Base-by-base conservation (phyloP, 2,113 vertebrate species). In the Poecile atricapillus region DNA sequence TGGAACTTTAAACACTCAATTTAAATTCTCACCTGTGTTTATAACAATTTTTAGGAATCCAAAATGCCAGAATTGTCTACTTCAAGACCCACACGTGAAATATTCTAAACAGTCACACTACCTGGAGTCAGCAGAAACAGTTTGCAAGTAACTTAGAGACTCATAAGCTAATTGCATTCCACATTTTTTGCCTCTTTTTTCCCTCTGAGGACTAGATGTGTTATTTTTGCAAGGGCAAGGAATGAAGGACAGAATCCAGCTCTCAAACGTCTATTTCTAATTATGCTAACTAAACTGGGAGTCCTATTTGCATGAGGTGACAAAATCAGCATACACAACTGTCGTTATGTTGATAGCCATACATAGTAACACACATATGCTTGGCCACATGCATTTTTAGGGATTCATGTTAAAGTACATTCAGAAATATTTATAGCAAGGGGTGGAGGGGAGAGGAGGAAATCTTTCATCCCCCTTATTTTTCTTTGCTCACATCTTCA, bases 301-400 rank as follows among this genome's bases (percentile, higher is more conserved):
- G 84, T 46, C 86, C 90, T 93, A 75, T 93, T 95, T 93, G 84
- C 82, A 91, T 85, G 49, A 93, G 78, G 90, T 19, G 85, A 95
- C 78, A 92, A 96, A 96, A 90, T 82, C 82, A 67, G 69, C 58
- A 70, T 71, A 85, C 67, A 85, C 92, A 91, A 52, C 90, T 90
- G 79, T 93, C 65, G 2, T 80, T 81, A 24, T 77, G 49, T 83
- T 86, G 83, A 81, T 64, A 94, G 56, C 65, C 82, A 82, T 64
- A 82, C 64, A 89, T 78, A 89, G 86, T 91, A 94, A 86, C 68
- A 91, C 67, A 70, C 50, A 71, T 16, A 94, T 88, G 68, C 85
- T 79, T 76, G 73, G 89, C 74, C 56, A 94, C 58, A 41, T 56
- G 25, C 31, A 33, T 49, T 79, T 92, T 93, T 77, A 93, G 64